These are phyloP conservation scores for Grammatotria lemairii DNA, from an alignment of 2,113 vertebrate genomes.

Conservation along the genomic window DNA sequence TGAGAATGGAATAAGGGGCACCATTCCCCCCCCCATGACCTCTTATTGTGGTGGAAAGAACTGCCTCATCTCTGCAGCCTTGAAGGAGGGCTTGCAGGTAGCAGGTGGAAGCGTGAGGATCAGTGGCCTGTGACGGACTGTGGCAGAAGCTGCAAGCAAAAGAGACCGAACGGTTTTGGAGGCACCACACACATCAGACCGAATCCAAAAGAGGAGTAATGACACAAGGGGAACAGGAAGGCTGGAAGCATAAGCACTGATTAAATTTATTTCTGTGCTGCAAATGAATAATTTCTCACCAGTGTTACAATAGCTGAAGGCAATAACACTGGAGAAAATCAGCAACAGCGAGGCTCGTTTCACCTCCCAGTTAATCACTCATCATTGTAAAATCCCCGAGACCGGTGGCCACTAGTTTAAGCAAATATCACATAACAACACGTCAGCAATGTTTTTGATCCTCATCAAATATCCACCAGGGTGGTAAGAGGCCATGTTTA, in stretches of 20 bases:
- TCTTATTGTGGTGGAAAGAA: neutral
- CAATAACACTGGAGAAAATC: conserved; percentile 5
- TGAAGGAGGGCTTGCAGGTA: neutral
- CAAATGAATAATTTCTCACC: conserved; percentile 18
- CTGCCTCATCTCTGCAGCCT: conserved; percentile 9
- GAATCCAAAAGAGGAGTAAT: neutral
- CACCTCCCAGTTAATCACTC: conserved; percentile 12
- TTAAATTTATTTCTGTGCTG: conserved; percentile 2
- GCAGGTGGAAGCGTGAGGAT: conserved; percentile 7
- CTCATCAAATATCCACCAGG: neutral
- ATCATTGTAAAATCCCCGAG: neutral
- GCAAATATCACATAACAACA: conserved; percentile 16
- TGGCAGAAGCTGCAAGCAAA: neutral
- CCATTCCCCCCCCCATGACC: neutral
- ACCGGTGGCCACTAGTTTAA: neutral
- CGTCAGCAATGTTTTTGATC: conserved; percentile 1
- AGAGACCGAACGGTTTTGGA: neutral
- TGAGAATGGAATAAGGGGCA: neutral
- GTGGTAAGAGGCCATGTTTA: conserved; percentile 20
- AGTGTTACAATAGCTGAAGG: neutral
- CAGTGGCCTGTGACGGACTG: conserved; percentile 5
- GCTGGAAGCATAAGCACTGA: neutral
- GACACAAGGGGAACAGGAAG: neutral
- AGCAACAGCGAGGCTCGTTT: neutral
- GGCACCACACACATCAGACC: neutral